A percentile compares a stretch with the other conserved stretches of the same genome.
These are phyloP conservation scores for Agonopterix arenella DNA, from an alignment of 2,888 invertebrate genomes.

Conservation along the genomic window DNA sequence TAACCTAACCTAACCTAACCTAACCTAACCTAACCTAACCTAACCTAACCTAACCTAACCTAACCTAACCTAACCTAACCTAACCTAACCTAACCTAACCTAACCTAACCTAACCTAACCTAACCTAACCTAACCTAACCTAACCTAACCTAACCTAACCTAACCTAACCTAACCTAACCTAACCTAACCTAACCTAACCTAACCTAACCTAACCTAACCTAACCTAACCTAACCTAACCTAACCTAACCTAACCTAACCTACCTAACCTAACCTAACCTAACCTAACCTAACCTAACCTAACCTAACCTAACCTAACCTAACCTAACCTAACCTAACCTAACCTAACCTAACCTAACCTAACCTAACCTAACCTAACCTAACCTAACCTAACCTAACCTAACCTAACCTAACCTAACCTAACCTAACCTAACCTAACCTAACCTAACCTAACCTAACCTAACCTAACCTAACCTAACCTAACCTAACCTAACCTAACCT, in stretches of 20 bases:
- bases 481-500: slow-evolving; percentile 12
- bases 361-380: slow-evolving; percentile 20
- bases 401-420: slow-evolving; percentile 18
- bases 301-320: slow-evolving; percentile 18
- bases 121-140: slow-evolving; percentile 13
- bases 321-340: slow-evolving; percentile 20
- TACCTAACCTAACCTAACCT: slow-evolving; percentile 20
- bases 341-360: slow-evolving; percentile 8
- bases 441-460: slow-evolving; percentile 8
- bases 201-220: slow-evolving; percentile 20
- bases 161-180: slow-evolving; percentile 20
- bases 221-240: slow-evolving; percentile 13
- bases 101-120: slow-evolving; percentile 20
- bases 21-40: slow-evolving; percentile 16
- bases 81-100: slow-evolving; percentile 14
- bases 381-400: slow-evolving; percentile 12
- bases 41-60: slow-evolving; percentile 17
- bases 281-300: slow-evolving; percentile 12
- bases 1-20: slow-evolving; percentile 20
- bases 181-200: slow-evolving; percentile 8
- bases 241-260: slow-evolving; percentile 17
- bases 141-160: slow-evolving; percentile 17
- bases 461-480: slow-evolving; percentile 20
- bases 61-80: slow-evolving; percentile 20
- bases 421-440: slow-evolving; percentile 20